Evolutionary conservation across 2,888 invertebrate genomes (phyloP), one percentile per base, ranked within the genome.

Genomic region (Noctua comes): DNA sequence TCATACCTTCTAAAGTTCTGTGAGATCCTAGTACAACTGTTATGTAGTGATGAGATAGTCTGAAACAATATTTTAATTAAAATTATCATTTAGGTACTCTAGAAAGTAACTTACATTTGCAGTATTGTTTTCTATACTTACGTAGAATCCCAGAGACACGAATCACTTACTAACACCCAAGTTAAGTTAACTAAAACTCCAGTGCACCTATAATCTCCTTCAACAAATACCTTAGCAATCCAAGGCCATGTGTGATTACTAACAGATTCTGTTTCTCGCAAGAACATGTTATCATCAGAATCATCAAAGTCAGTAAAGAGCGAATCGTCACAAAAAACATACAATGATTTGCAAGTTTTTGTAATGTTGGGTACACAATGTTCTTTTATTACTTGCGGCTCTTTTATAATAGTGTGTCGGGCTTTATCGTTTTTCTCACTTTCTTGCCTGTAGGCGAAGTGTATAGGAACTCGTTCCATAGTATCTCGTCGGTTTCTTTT

Each of bases 171-270:
- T 78, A 98, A 91, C 74, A 98, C 96, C 98, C 98, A 98, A 31
- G 97, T 94, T 5, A 95, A 91, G 86, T 98, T 97, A 66, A 98
- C 92, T 76, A 98, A 94, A 57, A 98, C 97, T 10, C 98, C 98
- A 68, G 97, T 97, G 90, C 98, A 98, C 89, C 95, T 97, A 84
- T 98, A 98, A 79, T 95, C 92, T 5, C 98, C 98, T 90, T 98
- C 97, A 1, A 97, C 95, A 92, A 97, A 98, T 73, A 99, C 95
- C 88, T 98, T 98, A 0, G 97, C 98, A 89, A 97, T 95, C 98
- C 98, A 98, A 0, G 98, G 98, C 97, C 98, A 97, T 79, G 94
- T 91, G 31, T 92, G 83, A 18, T 88, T 88, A 6, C 83, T 81
- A 8, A 82, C 73, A 13, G 77, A 79, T 73, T 91, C 90, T 1